phyloP scores from a whole-genome alignment of 2,797 vertebrate species.

The Pseudochirops corinnae region DNA sequence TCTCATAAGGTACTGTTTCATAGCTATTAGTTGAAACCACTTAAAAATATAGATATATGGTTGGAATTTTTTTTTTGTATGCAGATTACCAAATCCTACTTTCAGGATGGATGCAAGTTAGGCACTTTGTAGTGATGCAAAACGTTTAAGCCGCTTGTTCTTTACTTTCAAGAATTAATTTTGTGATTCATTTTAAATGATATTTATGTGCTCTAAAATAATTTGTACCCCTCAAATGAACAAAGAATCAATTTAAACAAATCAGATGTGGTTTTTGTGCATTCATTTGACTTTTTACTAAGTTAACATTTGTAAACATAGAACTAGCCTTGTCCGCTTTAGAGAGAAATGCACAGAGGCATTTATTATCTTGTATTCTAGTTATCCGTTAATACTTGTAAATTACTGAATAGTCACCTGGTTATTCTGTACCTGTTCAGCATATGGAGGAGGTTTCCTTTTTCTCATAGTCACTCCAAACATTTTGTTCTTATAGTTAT shows the following conservation, averaged over 20 bases:
- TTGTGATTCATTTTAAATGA: constrained; percentile 58
- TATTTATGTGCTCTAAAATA: constrained; percentile 60
- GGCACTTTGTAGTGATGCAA: constrained; percentile 27
- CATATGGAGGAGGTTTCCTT: neutral
- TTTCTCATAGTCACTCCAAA: constrained; percentile 48
- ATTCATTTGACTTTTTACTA: constrained; percentile 40
- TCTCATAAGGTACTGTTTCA: constrained; percentile 57
- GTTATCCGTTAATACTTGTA: constrained; percentile 9
- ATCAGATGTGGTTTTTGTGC: constrained; percentile 50
- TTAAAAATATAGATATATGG: constrained; percentile 56
- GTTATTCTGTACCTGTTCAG: constrained; percentile 18
- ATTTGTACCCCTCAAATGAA: constrained; percentile 59
- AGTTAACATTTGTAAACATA: neutral
- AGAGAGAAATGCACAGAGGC: constrained; percentile 49
- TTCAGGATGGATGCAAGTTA: neutral
- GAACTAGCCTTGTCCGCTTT: neutral
- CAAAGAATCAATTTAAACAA: constrained; percentile 41
- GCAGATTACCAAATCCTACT: constrained; percentile 58
- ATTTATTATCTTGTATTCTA: constrained; percentile 61
- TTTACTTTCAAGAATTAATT: constrained; percentile 46
- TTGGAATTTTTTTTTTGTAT: constrained; percentile 23
- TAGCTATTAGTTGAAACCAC: constrained; percentile 68
- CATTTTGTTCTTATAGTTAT: constrained; percentile 27
- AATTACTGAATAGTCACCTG: constrained; percentile 8
- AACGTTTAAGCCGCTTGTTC: constrained; percentile 39